A percentile compares a stretch with the other conserved stretches of the same genome.
Evolutionary conservation across 2,888 invertebrate genomes (phyloP).

Genomic region (Callyntrura guangdongensis): DNA sequence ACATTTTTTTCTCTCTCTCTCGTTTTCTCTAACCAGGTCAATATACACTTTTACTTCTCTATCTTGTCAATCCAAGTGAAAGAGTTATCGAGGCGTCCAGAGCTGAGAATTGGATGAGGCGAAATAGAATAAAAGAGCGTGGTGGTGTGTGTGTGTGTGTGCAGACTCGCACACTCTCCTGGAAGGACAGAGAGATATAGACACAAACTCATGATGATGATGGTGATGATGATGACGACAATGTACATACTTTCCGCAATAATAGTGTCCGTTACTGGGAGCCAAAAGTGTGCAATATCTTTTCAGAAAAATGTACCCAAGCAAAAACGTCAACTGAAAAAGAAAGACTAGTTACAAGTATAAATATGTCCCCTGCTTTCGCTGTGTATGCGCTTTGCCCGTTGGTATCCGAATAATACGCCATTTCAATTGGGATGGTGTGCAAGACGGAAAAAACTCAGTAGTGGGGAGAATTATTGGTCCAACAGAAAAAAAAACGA

Average conservation of each 20-base stretch:
- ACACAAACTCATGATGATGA: no score
- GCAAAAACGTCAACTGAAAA: constrained; percentile 19
- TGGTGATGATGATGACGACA: no score
- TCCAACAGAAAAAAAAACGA: constrained; percentile 51
- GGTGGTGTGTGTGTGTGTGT: not conserved
- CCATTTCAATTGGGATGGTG: constrained; percentile 58
- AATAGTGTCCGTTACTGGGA: not conserved
- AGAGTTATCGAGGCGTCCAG: constrained; percentile 69
- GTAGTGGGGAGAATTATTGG: constrained; percentile 68
- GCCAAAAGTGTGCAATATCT: constrained; percentile 58
- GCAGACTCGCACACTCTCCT: no score
- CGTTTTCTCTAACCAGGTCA: constrained; percentile 59
- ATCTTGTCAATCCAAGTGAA: constrained; percentile 75
- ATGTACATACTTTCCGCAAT: not conserved
- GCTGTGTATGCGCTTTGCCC: not conserved
- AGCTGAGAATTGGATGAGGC: constrained; percentile 65
- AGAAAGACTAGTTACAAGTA: not conserved
- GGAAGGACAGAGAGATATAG: no score
- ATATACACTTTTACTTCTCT: constrained; percentile 61
- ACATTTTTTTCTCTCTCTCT: not conserved
- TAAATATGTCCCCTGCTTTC: not conserved
- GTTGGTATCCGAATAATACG: constrained; percentile 47
- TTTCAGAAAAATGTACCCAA: constrained; percentile 39
- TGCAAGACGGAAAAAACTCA: constrained; percentile 43
- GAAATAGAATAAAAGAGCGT: constrained; percentile 8